Conservation (phyloP, 1,140 invertebrate genomes). For the Aphis gossypii region DNA sequence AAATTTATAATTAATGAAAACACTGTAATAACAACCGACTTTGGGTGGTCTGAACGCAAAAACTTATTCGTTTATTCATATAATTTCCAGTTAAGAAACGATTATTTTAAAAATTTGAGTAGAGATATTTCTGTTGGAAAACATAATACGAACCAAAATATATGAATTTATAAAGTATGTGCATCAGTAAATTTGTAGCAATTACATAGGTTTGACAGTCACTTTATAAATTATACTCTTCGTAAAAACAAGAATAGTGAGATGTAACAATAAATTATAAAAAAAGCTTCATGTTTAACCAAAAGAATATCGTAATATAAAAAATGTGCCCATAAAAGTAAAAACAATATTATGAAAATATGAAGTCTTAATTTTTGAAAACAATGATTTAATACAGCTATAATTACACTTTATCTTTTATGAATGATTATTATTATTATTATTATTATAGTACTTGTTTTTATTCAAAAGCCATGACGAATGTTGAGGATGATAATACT, state of each 20-base stretch:
- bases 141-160: neutral
- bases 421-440: neutral
- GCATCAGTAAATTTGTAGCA: neutral
- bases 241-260: neutral
- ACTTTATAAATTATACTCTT: neutral
- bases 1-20: too few relatives aligned
- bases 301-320: neutral
- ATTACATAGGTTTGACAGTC: neutral
- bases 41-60: neutral
- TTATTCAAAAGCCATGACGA: too few relatives aligned
- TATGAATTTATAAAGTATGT: neutral
- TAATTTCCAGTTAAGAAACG: neutral
- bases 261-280: neutral
- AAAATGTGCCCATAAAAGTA: neutral
- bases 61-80: neutral
- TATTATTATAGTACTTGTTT: too few relatives aligned
- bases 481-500: too few relatives aligned
- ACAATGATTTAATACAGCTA: neutral
- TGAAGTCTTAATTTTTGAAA: neutral
- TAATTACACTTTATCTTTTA: neutral
- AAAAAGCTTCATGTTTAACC: neutral
- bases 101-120: neutral
- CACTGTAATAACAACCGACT: neutral
- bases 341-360: neutral
- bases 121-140: neutral